A percentile compares a stretch with the other conserved stretches of the same genome.
Conservation (phyloP, 2,797 vertebrate species). For the Lophius americanus region DNA sequence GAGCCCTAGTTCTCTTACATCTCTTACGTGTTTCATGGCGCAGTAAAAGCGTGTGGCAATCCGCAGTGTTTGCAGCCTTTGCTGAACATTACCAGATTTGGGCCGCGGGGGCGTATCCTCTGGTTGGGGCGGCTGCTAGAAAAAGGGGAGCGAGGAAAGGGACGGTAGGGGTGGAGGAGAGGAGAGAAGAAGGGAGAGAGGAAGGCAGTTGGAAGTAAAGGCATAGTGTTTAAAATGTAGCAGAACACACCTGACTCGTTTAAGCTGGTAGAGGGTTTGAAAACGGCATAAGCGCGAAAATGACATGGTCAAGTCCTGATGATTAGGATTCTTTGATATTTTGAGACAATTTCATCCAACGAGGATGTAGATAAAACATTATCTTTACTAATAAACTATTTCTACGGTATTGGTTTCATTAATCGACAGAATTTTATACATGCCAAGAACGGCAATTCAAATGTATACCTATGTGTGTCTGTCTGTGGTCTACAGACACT, state of each 20-base stretch:
- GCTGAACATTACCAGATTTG: constrained; percentile 85
- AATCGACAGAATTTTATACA: constrained; percentile 3
- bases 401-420: neutral
- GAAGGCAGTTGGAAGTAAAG: constrained; percentile 83
- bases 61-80: constrained; percentile 85
- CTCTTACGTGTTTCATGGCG: constrained; percentile 86
- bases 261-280: constrained; percentile 51
- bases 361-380: neutral
- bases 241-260: constrained; percentile 59
- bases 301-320: neutral
- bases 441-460: neutral
- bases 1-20: constrained; percentile 82
- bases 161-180: constrained; percentile 70
- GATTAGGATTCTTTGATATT: constrained; percentile 3
- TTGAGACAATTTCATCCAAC: constrained; percentile 12
- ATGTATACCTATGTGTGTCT: constrained; percentile 10
- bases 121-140: constrained; percentile 80
- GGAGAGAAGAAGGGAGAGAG: constrained; percentile 75
- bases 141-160: constrained; percentile 65
- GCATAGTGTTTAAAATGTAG: constrained; percentile 79
- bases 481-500: constrained; percentile 3
- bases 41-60: constrained; percentile 85
- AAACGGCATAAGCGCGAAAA: constrained; percentile 55
- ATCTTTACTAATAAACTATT: constrained; percentile 11
- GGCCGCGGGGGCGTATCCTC: constrained; percentile 80